Evolutionary conservation across 2,113 vertebrate genomes (phyloP).

Genomic region (Peromyscus polionotus): DNA sequence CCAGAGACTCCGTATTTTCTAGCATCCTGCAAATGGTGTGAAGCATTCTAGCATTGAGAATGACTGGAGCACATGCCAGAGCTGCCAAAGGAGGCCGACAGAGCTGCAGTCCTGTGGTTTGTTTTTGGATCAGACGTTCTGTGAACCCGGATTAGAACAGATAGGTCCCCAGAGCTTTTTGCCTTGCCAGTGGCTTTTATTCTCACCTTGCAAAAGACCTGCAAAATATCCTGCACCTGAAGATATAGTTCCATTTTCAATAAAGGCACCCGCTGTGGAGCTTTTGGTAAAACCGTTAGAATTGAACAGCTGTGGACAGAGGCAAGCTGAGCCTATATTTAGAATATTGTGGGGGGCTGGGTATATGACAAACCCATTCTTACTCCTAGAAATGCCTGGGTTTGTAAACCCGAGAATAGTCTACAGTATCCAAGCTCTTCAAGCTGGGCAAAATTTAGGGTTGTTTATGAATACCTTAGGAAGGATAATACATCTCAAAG

Average conservation of each 20-base stretch:
- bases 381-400: slow-evolving; percentile 50
- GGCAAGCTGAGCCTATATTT: slow-evolving; percentile 73
- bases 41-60: slow-evolving; percentile 5
- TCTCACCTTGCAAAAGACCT: slow-evolving; percentile 55
- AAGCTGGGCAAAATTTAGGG: slow-evolving; percentile 39
- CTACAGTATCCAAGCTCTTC: slow-evolving; percentile 53
- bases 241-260: slow-evolving; percentile 54
- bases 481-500: slow-evolving; percentile 33
- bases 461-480: slow-evolving; percentile 66
- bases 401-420: slow-evolving; percentile 52
- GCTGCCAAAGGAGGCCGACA: background rate
- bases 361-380: slow-evolving; percentile 65
- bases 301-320: slow-evolving; percentile 64
- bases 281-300: slow-evolving; percentile 51
- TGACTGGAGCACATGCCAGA: background rate
- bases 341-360: slow-evolving; percentile 53
- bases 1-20: background rate
- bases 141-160: slow-evolving; percentile 32
- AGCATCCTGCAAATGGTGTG: background rate
- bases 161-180: background rate
- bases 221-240: slow-evolving; percentile 58
- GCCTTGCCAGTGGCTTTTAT: slow-evolving; percentile 59
- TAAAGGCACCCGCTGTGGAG: slow-evolving; percentile 56
- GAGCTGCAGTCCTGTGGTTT: background rate
- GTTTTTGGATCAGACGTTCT: slow-evolving; percentile 48